Percentiles rank a stretch among this genome's conserved stretches.
These are phyloP conservation scores for Sepioteuthis lessoniana DNA, from an alignment of 2,888 invertebrate genomes.

Conservation along the genomic window DNA sequence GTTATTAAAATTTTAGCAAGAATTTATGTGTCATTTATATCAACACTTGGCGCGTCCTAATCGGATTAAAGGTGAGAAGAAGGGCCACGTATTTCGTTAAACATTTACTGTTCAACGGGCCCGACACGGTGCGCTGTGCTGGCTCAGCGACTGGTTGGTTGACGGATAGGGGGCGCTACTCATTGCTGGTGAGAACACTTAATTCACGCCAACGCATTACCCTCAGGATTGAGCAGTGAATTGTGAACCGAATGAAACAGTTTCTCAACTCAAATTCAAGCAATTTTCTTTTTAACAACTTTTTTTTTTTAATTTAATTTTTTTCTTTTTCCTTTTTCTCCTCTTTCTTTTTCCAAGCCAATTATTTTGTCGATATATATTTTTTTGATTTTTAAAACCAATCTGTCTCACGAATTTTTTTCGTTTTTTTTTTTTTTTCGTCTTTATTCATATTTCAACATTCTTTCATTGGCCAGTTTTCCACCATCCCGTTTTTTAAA, in stretches of 20 bases:
- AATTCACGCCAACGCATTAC: constrained; percentile 15
- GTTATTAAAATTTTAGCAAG: constrained; percentile 33
- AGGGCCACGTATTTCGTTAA: background rate
- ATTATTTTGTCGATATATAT: background rate
- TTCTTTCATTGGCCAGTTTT: no score
- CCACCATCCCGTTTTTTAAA: background rate
- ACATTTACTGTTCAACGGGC: constrained; percentile 33
- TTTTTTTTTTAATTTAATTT: background rate
- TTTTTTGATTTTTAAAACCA: background rate
- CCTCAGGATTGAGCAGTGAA: background rate
- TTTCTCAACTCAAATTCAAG: background rate
- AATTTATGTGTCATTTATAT: constrained; percentile 33
- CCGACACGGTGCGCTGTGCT: no score
- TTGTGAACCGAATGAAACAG: constrained; percentile 13
- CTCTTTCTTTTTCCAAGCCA: background rate
- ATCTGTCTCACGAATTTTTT: background rate
- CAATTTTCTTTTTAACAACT: background rate
- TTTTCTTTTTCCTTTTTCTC: background rate
- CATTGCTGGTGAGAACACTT: constrained; percentile 1
- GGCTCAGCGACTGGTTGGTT: background rate
- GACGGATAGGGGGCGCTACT: constrained; percentile 6
- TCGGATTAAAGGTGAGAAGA: background rate
- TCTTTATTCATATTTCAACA: background rate
- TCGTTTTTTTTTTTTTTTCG: background rate
- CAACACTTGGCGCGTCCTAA: background rate